Base-by-base conservation (phyloP, 2,797 vertebrate species). In the Leptoclinus maculatus region DNA sequence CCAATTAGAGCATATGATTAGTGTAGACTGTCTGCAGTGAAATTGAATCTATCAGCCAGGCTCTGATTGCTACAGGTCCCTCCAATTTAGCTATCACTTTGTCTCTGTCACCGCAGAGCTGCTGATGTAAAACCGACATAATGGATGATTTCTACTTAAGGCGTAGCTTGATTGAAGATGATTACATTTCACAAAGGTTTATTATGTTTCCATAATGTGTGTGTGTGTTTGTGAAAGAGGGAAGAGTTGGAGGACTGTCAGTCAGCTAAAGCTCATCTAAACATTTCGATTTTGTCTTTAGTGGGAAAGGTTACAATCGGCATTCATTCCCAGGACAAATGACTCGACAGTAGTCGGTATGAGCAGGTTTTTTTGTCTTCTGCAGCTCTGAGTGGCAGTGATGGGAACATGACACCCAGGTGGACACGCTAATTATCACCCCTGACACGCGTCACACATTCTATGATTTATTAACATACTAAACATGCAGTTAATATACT, bases 1-100 rank as follows among this genome's bases (percentile, higher is more conserved):
- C 90, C 90, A 92, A 94, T 95, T 92, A 94, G 87, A 92, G 86
- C 86, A 54, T 76, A 82, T 91, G 90, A 93, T 92, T 89, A 89
- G 89, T 83, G 89, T 80, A 58, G 87, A 85, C 76, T 68, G 85
- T 92, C 90, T 88, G 82, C 78, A 58, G 86, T 90, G 84, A 78
- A 87, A 93, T 80, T 77, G 87, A 92, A 94, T 92, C 89, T 59
- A 90, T 93, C 85, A 88, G 89, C 80, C 79, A 0, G 77, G 63
- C 84, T 89, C 60, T 4, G 80, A 86, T 93, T 87, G 84, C 87
- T 83, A 75, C 89, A 88, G 91, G 88, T 91, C 87, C 71, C 75
- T 34, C 83, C 80, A 80, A 87, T 92, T 92, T 83, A 84, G 82
- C 79, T 59, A 71, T 86, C 91, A 82, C 88, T 93, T 91, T 88